Percentiles rank a stretch among this genome's conserved stretches.
Evolutionary conservation across 2,888 invertebrate genomes (phyloP).

Genomic region (Eucriotettix oculatus): DNA sequence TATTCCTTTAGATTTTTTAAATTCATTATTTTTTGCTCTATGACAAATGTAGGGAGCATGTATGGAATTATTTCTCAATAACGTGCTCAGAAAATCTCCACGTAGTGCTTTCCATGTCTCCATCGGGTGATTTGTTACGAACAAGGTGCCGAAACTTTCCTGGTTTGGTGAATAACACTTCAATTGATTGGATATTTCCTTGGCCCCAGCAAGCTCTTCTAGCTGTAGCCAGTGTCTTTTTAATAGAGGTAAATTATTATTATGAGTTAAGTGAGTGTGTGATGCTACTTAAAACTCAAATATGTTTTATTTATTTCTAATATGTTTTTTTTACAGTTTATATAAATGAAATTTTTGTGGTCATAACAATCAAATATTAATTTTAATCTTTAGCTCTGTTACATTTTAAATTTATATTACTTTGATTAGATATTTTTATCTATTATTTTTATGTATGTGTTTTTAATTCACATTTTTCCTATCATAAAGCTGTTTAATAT

Average conservation of each 20-base stretch:
- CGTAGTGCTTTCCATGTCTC: slow-evolving; percentile 82
- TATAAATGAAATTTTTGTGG: too few relatives aligned
- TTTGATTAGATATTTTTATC: too few relatives aligned
- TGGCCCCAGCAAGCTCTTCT: slow-evolving; percentile 83
- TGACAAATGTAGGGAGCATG: slow-evolving; percentile 41
- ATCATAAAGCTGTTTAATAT: too few relatives aligned
- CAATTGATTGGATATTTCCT: slow-evolving; percentile 86
- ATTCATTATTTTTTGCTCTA: not conserved
- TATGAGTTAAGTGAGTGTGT: too few relatives aligned
- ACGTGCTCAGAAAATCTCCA: slow-evolving; percentile 71
- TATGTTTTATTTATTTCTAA: too few relatives aligned
- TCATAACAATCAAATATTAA: too few relatives aligned
- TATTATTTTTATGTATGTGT: too few relatives aligned
- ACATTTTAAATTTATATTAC: too few relatives aligned
- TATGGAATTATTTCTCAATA: slow-evolving; percentile 71
- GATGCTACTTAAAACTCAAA: too few relatives aligned
- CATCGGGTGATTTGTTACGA: slow-evolving; percentile 63
- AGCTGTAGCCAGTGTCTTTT: slow-evolving; percentile 71
- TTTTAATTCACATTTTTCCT: too few relatives aligned
- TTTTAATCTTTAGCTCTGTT: too few relatives aligned
- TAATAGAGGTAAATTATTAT: slow-evolving; percentile 45
- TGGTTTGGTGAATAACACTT: slow-evolving; percentile 79
- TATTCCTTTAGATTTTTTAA: not conserved
- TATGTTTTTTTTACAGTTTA: too few relatives aligned
- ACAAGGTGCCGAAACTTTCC: slow-evolving; percentile 82